These are phyloP conservation scores for Serilophus lunatus DNA, from an alignment of 2,113 vertebrate species.

Conservation along the genomic window DNA sequence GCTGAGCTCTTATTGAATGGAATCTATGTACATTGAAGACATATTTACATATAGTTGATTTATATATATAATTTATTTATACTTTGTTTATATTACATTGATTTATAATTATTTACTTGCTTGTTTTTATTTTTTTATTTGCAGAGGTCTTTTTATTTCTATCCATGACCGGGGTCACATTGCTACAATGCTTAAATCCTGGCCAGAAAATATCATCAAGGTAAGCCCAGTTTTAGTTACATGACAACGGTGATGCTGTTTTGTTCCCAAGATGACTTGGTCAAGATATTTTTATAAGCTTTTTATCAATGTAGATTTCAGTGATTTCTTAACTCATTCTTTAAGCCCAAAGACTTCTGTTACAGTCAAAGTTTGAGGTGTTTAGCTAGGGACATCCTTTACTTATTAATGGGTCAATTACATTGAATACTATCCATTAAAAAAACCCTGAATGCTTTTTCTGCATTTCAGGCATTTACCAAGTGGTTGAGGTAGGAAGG, in stretches of 20 bases:
- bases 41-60: background rate
- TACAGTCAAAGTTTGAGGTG: background rate
- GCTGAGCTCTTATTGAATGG: background rate
- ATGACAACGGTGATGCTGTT: background rate
- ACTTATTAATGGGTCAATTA: background rate
- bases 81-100: background rate
- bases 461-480: background rate
- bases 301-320: background rate
- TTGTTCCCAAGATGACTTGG: background rate
- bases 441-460: background rate
- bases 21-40: background rate
- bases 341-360: background rate
- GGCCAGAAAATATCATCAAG: conserved; percentile 87
- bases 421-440: background rate
- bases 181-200: conserved; percentile 86
- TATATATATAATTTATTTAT: background rate
- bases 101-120: background rate
- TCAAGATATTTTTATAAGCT: background rate
- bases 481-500: background rate
- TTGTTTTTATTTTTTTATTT: background rate
- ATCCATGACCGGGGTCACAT: conserved; percentile 92
- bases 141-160: conserved; percentile 93
- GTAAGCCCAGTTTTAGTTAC: conserved; percentile 68
- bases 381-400: background rate
- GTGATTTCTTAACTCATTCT: background rate